These are phyloP conservation scores for Epinephelus fuscoguttatus DNA, from an alignment of 2,113 vertebrate genomes.

Conservation along the genomic window DNA sequence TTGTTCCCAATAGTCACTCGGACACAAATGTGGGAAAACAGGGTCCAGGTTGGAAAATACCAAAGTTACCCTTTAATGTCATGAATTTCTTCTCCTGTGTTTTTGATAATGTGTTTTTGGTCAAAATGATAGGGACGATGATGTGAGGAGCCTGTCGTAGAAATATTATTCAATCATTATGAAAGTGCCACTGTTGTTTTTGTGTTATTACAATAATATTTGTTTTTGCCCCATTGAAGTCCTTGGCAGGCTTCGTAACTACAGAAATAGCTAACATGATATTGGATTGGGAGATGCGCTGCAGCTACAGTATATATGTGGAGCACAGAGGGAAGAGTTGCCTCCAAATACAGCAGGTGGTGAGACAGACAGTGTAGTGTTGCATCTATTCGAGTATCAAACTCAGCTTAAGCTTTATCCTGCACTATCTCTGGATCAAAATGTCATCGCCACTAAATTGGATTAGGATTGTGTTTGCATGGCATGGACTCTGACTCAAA, in stretches of 20 bases:
- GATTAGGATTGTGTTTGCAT: slow-evolving; percentile 30
- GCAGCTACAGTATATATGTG: neutral
- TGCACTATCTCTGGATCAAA: slow-evolving; percentile 40
- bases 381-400: neutral
- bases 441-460: slow-evolving; percentile 38
- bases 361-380: neutral
- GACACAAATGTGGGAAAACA: too few species aligned
- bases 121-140: neutral
- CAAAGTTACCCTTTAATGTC: neutral
- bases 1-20: too few species aligned
- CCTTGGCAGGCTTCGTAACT: neutral
- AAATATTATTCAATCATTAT: neutral
- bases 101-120: neutral
- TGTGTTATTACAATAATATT: neutral
- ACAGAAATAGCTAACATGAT: neutral
- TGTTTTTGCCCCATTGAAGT: neutral
- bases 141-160: neutral
- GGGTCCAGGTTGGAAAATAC: too few species aligned
- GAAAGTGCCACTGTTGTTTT: neutral
- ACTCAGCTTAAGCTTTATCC: slow-evolving; percentile 37
- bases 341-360: slow-evolving; percentile 27
- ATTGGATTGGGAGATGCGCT: neutral
- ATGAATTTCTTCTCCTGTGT: neutral
- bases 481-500: slow-evolving; percentile 7
- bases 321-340: neutral